Evolutionary conservation across 2,113 vertebrate species (phyloP).

Genomic region (Hyla sarda): DNA sequence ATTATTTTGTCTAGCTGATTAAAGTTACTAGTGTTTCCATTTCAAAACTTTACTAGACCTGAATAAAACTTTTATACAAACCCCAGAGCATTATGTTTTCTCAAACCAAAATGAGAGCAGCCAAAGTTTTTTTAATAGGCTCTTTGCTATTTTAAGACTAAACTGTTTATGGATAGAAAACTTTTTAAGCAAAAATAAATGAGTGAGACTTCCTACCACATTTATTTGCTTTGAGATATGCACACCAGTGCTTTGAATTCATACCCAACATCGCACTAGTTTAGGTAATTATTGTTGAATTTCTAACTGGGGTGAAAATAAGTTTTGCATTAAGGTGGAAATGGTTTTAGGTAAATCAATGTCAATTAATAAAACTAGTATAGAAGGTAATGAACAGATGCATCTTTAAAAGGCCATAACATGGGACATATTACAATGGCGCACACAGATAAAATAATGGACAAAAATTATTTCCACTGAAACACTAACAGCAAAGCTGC

Average conservation of each 20-base stretch:
- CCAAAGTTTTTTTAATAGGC: not conserved
- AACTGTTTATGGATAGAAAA: not conserved
- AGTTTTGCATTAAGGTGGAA: constrained; percentile 52
- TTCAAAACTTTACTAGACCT: not conserved
- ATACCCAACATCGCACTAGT: constrained; percentile 29
- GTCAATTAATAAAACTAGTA: constrained; percentile 67
- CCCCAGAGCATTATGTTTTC: not conserved
- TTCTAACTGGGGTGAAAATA: constrained; percentile 54
- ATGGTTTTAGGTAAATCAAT: constrained; percentile 62
- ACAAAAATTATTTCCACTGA: constrained; percentile 68
- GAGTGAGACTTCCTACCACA: not conserved
- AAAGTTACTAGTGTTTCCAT: not conserved
- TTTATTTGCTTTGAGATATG: not conserved
- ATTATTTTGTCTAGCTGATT: too few relatives aligned
- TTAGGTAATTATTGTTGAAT: constrained; percentile 39
- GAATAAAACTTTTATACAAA: not conserved
- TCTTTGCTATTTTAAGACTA: not conserved
- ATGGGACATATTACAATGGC: constrained; percentile 63
- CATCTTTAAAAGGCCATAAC: constrained; percentile 63
- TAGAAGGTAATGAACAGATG: constrained; percentile 58
- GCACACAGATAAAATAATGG: constrained; percentile 68
- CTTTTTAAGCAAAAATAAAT: not conserved
- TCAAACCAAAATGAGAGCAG: not conserved
- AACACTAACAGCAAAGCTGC: constrained; percentile 68
- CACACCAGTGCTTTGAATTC: constrained; percentile 18